phyloP scores from a whole-genome alignment of 2,888 invertebrate genomes.

The Calliphora vomitoria region DNA sequence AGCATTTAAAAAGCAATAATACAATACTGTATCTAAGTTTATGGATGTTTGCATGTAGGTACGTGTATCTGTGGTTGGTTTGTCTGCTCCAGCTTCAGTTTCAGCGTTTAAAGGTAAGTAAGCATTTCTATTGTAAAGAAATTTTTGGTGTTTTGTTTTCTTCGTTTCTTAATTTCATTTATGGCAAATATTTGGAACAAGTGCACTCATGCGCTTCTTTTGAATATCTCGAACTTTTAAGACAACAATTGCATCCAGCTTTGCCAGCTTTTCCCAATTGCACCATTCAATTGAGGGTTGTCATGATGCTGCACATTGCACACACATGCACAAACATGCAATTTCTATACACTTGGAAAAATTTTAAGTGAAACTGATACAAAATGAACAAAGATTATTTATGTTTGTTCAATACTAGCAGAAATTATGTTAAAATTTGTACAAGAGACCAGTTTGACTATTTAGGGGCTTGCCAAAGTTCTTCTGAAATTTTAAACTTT shows the following conservation, averaged over 20 bases:
- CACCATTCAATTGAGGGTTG: slow-evolving; percentile 47
- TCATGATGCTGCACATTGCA: slow-evolving; percentile 14
- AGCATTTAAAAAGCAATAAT: slow-evolving; percentile 50
- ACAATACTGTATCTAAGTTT: not conserved
- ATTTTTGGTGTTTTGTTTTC: slow-evolving; percentile 57
- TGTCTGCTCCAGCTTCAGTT: slow-evolving; percentile 10
- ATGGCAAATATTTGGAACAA: slow-evolving; percentile 73
- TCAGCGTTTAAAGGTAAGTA: slow-evolving; percentile 36
- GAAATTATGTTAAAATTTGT: not conserved
- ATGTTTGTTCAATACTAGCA: too few relatives aligned
- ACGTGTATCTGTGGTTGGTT: not conserved
- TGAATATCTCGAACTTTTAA: slow-evolving; percentile 58
- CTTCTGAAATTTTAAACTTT: too few relatives aligned
- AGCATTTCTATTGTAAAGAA: slow-evolving; percentile 50
- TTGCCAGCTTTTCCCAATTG: slow-evolving; percentile 29
- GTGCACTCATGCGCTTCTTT: slow-evolving; percentile 74
- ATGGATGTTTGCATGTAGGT: not conserved
- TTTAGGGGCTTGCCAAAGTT: too few relatives aligned
- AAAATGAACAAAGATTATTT: not conserved
- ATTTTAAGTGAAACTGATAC: not conserved
- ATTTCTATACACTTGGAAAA: slow-evolving; percentile 35
- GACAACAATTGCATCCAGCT: slow-evolving; percentile 36
- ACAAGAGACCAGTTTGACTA: too few relatives aligned
- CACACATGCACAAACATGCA: not conserved
- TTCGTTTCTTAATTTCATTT: slow-evolving; percentile 62